Percentiles rank a stretch among this genome's conserved stretches.
Conservation (phyloP, 1,140 invertebrate genomes). For the Drosophila arawakana region DNA sequence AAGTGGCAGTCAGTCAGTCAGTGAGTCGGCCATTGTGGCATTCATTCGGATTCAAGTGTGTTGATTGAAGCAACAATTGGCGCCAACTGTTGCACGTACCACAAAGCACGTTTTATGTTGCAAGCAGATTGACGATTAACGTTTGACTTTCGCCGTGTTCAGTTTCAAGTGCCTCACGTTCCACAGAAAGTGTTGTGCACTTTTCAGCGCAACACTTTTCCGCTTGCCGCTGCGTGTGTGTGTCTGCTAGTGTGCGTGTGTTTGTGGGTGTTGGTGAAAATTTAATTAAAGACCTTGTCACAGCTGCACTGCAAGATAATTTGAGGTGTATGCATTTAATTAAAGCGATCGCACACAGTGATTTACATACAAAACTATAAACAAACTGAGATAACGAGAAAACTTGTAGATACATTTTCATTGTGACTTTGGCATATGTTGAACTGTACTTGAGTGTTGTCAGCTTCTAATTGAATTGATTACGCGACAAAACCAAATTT, state of each 20-base stretch:
- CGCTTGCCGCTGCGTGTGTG: conserved; percentile 20
- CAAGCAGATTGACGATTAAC: conserved; percentile 13
- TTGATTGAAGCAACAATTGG: conserved; percentile 81
- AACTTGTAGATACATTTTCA: conserved; percentile 57
- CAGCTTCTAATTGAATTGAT: conserved; percentile 67
- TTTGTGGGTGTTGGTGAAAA: conserved; percentile 46
- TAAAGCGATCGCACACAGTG: conserved; percentile 70
- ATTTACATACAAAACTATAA: conserved; percentile 62
- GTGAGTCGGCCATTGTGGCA: conserved; percentile 26
- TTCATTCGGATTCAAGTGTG: conserved; percentile 25
- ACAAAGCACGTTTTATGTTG: conserved; percentile 1
- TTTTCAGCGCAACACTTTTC: conserved; percentile 55
- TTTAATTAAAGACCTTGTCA: conserved; percentile 74
- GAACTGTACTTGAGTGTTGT: conserved; percentile 38
- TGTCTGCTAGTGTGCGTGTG: conserved; percentile 21
- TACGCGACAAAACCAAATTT: conserved; percentile 36
- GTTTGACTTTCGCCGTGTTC: conserved; percentile 50
- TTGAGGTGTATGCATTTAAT: conserved; percentile 74
- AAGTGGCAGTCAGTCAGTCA: conserved; percentile 25
- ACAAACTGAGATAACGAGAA: conserved; percentile 23
- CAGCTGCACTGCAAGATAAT: conserved; percentile 63
- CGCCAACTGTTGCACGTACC: conserved; percentile 71
- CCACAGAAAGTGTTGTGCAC: conserved; percentile 66
- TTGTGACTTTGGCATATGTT: conserved; percentile 59
- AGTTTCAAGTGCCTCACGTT: conserved; percentile 41